These are phyloP conservation scores for Coregonus suidteri DNA, from an alignment of 2,797 vertebrate genomes.

Conservation along the genomic window DNA sequence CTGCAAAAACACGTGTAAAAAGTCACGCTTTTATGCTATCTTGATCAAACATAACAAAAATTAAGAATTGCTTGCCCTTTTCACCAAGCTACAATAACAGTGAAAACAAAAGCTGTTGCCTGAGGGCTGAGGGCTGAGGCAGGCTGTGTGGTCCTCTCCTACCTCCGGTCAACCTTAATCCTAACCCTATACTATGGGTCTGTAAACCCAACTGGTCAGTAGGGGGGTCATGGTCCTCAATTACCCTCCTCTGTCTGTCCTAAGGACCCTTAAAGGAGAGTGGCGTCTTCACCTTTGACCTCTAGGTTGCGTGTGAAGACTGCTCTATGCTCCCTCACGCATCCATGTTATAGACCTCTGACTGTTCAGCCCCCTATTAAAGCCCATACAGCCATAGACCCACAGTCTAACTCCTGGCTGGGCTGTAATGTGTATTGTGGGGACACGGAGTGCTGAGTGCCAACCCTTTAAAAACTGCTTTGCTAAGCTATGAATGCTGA, in stretches of 20 bases:
- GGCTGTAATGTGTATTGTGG: background rate
- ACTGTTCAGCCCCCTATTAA: background rate
- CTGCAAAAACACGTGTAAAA: background rate
- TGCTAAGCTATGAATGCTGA: conserved; percentile 3
- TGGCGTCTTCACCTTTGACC: conserved; percentile 54
- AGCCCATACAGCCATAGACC: background rate
- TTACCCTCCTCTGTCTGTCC: conserved; percentile 16
- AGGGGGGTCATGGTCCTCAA: no score
- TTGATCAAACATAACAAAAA: background rate
- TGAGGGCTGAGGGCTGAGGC: conserved; percentile 20
- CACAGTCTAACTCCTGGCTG: background rate
- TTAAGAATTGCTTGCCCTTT: background rate
- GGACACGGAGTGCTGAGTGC: background rate
- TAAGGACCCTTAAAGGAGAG: conserved; percentile 32
- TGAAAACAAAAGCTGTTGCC: conserved; percentile 6
- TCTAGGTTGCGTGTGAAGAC: conserved; percentile 34
- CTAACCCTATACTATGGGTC: background rate
- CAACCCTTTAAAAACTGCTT: background rate
- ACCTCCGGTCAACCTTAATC: background rate
- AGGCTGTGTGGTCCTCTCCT: conserved; percentile 34
- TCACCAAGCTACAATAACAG: background rate
- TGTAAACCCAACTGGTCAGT: no score
- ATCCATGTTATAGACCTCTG: background rate
- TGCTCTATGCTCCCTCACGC: conserved; percentile 12
- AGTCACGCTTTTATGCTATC: background rate